Base-by-base conservation (phyloP, 2,797 vertebrate species). In the Arnoldichthys spilopterus region DNA sequence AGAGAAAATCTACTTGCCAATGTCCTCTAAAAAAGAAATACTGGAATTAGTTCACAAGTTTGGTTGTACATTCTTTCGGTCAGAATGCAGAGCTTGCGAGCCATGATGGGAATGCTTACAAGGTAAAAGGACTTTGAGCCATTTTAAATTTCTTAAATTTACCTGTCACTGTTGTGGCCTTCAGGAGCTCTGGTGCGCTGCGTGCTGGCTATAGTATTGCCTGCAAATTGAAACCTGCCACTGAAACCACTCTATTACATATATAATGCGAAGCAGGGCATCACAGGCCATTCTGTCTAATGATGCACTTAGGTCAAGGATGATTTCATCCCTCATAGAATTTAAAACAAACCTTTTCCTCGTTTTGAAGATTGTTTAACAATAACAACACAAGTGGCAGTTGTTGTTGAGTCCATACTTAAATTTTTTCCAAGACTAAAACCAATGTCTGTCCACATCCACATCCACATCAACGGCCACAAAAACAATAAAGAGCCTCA, bases 61-160 rank as follows among this genome's bases (percentile, higher is more conserved):
- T 24, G 24, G 13, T 5, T 7, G 4, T 22, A 24, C n/a, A 15
- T 43, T 22, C 63, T 16, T 28, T 47, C 26, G 22, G 18, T 47
- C 26, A 34, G 18, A 61, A 11, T 4, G 13, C 34, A 7, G 4
- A 2, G n/a, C 59, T 15, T 32, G 47, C 9, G 6, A 37, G 37
- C 37, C 37, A 37, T 72, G 40, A 24, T 54, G 24, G 40, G 59
- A 70, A 18, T 24, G 28, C 18, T 47, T 18, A 16, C 16, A 1
- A 37, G 16, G 58, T 26, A 69, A 32, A 63, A 59, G 63, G 53
- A 49, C 43, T 53, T 45, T 20, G 13, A 5, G 13, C 47, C 26
- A 34, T 15, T 78, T 63, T 58, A 63, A 2, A 24, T 24, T 47
- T 74, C 12, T 82, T 76, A 66, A 72, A 74, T 80, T 53, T 62